Evolutionary conservation across 1,140 invertebrate species (phyloP), one percentile per base, ranked within the genome.

Genomic region (Drosophila prosaltans): DNA sequence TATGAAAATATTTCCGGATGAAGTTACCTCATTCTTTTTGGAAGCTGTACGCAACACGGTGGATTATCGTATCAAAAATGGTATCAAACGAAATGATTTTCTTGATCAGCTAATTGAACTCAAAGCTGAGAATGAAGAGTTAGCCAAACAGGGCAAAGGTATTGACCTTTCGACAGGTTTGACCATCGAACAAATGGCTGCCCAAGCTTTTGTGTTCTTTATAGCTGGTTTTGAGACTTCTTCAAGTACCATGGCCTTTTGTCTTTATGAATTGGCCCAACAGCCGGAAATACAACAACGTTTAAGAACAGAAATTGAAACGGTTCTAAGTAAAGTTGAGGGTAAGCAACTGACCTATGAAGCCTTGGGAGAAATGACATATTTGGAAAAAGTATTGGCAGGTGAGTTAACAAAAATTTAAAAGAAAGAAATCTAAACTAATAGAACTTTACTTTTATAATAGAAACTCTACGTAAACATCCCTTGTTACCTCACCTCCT

Each of bases 401-500:
- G 93, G 93, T 93, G 30, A 58, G 60, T 28, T 40, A 6, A 9
- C 3, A 0, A 43, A 11, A 11, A 16, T 24, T 1, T 9, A 16
- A 5, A 0, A 2, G 1, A 2, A 1, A 26, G 0, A n/a, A 6
- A n/a, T 40, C 3, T 7, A 0, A 32, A 8, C 3, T 64, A 11
- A 5, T 4, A 11, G 0, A 48, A 58, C 9, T 24, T 4, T 24
- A 64, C 41, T 28, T 63, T 51, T 4, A 39, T 78, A 63, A 1
- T 69, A 93, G 91, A 92, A 69, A 91, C 92, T 0, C 78, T 94
- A 32, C 91, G 94, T 36, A 93, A 92, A 66, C 93, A 94, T 85
- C 93, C 94, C 1, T 82, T 93, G 7, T 70, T 93, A 5, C 74
- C 93, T 2, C 65, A 90, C 8, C 72, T 94, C 1, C 78, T 92